Conservation (phyloP, 1,140 invertebrate genomes). For the Plectus sambesii region DNA sequence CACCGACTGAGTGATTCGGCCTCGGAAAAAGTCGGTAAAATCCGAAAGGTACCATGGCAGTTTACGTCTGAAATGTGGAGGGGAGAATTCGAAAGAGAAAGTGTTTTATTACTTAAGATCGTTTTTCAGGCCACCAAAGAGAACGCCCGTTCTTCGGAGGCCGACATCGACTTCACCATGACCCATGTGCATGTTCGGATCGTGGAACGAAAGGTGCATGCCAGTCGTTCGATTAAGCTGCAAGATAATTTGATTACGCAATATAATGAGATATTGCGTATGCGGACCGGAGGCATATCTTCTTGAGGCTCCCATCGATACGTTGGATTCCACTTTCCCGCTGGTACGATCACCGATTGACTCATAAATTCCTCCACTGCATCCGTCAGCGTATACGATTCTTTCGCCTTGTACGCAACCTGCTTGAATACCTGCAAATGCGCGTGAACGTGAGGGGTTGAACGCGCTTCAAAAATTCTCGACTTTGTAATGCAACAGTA, state of each 20-base stretch:
- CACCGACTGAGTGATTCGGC: constrained; percentile 31
- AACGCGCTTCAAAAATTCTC: too few relatives aligned
- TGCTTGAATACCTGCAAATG: too few relatives aligned
- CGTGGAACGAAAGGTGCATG: background rate
- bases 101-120: constrained; percentile 40
- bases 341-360: constrained; percentile 46
- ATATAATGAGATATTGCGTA: constrained; percentile 6
- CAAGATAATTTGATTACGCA: background rate
- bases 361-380: constrained; percentile 47
- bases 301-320: constrained; percentile 28
- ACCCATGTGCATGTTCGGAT: background rate
- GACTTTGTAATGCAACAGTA: too few relatives aligned
- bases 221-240: constrained; percentile 2
- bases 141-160: constrained; percentile 19
- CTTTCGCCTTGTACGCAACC: constrained; percentile 44
- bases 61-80: constrained; percentile 30
- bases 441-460: too few relatives aligned
- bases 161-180: constrained; percentile 10
- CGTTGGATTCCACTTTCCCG: constrained; percentile 47
- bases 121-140: constrained; percentile 44
- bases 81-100: constrained; percentile 4
- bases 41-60: constrained; percentile 43
- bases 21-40: constrained; percentile 46
- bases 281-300: constrained; percentile 13
- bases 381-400: constrained; percentile 37